phyloP scores from a whole-genome alignment of 2,888 invertebrate genomes.

The Cyclophora punctaria region DNA sequence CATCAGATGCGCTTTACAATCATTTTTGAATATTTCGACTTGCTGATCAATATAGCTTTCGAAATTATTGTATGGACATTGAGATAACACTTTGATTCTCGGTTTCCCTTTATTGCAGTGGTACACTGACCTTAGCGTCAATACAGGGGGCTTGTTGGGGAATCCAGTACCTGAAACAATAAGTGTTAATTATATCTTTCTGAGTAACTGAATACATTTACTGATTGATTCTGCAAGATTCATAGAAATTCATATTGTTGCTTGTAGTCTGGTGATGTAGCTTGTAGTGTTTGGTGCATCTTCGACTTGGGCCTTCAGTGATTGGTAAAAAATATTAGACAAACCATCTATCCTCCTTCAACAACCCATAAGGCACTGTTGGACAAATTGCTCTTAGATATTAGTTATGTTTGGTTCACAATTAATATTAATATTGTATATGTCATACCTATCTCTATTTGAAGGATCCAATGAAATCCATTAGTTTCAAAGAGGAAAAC shows the following conservation, averaged over 20 bases:
- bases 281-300: no score
- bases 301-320: no score
- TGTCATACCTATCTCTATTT: slow-evolving; percentile 66
- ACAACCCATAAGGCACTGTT: no score
- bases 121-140: slow-evolving; percentile 74
- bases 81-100: slow-evolving; percentile 49
- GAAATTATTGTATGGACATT: slow-evolving; percentile 62
- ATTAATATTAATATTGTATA: no score
- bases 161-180: slow-evolving; percentile 58
- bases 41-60: slow-evolving; percentile 66
- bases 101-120: slow-evolving; percentile 66
- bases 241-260: no score
- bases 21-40: slow-evolving; percentile 64
- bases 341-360: no score
- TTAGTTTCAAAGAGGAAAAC: slow-evolving; percentile 77
- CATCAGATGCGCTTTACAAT: slow-evolving; percentile 46
- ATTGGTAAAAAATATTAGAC: no score
- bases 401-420: no score
- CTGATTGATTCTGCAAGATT: no score
- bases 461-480: slow-evolving; percentile 77
- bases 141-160: slow-evolving; percentile 71
- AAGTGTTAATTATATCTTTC: not conserved
- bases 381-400: no score
- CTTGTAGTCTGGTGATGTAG: no score
- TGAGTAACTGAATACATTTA: no score